These are phyloP conservation scores for Tupiocoris notatus DNA, from an alignment of 2,888 invertebrate genomes.

Conservation along the genomic window DNA sequence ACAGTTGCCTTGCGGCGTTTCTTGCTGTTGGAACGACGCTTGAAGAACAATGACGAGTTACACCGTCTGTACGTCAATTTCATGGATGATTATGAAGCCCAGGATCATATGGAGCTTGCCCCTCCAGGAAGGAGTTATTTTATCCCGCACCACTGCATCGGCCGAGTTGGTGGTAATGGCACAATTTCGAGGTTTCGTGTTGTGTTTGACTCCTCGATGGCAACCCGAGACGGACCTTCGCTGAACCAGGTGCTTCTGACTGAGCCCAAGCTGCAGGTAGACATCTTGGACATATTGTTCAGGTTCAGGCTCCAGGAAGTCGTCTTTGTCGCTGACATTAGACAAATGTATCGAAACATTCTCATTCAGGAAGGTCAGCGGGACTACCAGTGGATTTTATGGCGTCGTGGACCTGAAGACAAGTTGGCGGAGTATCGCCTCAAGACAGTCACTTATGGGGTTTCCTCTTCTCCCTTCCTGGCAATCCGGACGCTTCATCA, in stretches of 20 bases:
- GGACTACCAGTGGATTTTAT: constrained; percentile 11
- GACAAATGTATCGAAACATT: constrained; percentile 24
- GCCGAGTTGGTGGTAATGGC: too few species aligned
- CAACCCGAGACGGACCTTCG: too few species aligned
- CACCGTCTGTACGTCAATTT: constrained; percentile 1
- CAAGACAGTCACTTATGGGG: constrained; percentile 13
- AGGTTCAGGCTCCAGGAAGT: neutral
- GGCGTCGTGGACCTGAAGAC: constrained; percentile 9
- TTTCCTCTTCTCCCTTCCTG: constrained; percentile 6
- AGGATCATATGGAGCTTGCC: constrained; percentile 10
- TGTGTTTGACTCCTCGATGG: too few species aligned
- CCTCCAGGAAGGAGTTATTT: neutral
- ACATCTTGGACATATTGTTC: constrained; percentile 13
- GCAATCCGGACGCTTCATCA: constrained; percentile 15
- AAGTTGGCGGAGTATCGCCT: constrained; percentile 1
- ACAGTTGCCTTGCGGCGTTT: neutral
- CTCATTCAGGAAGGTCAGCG: neutral
- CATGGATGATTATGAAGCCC: constrained; percentile 14
- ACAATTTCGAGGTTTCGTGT: too few species aligned
- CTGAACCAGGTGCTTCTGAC: too few species aligned
- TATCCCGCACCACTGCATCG: constrained; percentile 30
- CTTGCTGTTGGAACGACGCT: neutral
- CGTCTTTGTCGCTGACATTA: constrained; percentile 11
- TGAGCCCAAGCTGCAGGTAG: constrained; percentile 5
- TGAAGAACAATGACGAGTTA: too few species aligned